These are phyloP conservation scores for Cyphomyrmex costatus DNA, from an alignment of 1,140 invertebrate species.

Conservation along the genomic window DNA sequence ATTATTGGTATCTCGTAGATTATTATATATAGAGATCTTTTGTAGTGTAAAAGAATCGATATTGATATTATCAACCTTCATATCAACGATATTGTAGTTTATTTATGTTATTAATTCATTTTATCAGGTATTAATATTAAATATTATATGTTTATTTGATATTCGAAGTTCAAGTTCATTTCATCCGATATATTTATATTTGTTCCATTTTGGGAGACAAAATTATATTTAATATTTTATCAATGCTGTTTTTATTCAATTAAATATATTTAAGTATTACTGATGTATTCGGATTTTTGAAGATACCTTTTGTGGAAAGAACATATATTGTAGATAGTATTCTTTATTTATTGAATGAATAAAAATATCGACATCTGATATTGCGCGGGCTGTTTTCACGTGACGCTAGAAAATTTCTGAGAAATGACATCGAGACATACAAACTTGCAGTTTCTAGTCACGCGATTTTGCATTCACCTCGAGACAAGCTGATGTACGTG, in stretches of 20 bases:
- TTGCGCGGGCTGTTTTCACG: background rate
- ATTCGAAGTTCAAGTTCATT: background rate
- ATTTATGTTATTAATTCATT: background rate
- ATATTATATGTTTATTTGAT: background rate
- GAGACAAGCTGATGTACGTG: constrained; percentile 9
- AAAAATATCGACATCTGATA: constrained; percentile 21
- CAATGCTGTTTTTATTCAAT: background rate
- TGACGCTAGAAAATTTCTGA: constrained; percentile 20
- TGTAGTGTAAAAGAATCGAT: background rate
- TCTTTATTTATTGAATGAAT: constrained; percentile 3
- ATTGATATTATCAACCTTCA: background rate
- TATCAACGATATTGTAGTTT: background rate
- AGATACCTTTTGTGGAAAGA: background rate
- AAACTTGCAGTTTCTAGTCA: constrained; percentile 47
- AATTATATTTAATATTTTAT: background rate
- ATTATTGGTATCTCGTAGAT: background rate
- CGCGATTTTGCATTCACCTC: constrained; percentile 51
- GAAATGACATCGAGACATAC: background rate
- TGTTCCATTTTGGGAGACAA: background rate
- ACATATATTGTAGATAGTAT: background rate
- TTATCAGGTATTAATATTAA: constrained; percentile 1
- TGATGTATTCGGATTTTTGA: background rate
- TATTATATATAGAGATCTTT: background rate
- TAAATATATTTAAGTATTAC: background rate
- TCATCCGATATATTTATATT: constrained; percentile 17